Percentiles rank a stretch among this genome's conserved stretches.
phyloP scores from a whole-genome alignment of 1,140 invertebrate species.

The Diorhabda carinulata region DNA sequence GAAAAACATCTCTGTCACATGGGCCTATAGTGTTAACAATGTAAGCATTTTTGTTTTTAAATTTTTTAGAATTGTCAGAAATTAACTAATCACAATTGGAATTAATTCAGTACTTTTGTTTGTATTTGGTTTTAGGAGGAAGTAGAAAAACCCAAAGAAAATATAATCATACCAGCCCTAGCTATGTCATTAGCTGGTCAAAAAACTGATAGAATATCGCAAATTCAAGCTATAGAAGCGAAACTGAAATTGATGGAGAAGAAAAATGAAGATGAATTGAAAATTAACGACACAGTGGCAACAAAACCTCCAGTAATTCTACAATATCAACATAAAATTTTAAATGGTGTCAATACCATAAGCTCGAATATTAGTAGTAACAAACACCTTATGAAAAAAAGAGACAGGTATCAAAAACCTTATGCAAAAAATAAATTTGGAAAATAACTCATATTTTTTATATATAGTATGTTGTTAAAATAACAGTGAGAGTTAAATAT shows the following conservation, averaged over 20 bases:
- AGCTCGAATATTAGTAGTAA: neutral
- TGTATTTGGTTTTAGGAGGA: conserved; percentile 55
- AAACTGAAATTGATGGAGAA: conserved; percentile 77
- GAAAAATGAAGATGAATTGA: conserved; percentile 65
- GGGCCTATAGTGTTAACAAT: conserved; percentile 71
- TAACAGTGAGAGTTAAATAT: no score
- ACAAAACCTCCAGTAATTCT: conserved; percentile 62
- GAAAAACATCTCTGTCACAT: conserved; percentile 74
- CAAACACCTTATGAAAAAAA: neutral
- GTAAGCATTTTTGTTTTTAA: conserved; percentile 47
- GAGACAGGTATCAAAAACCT: conserved; percentile 24
- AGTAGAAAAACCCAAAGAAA: conserved; percentile 66
- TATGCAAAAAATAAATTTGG: conserved; percentile 20
- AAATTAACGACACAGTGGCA: conserved; percentile 64
- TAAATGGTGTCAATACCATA: conserved; percentile 8
- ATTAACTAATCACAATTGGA: no score
- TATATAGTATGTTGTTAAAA: no score
- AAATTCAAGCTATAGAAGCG: conserved; percentile 82
- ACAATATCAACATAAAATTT: conserved; percentile 54
- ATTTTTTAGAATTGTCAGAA: no score
- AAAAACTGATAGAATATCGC: conserved; percentile 68
- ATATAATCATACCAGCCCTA: conserved; percentile 70
- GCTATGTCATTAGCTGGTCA: conserved; percentile 66
- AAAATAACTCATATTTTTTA: conserved; percentile 10
- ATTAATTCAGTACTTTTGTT: no score